Percentiles rank a stretch among this genome's conserved stretches.
Conservation (phyloP, 2,113 vertebrate genomes). For the Halichoerus grypus region DNA sequence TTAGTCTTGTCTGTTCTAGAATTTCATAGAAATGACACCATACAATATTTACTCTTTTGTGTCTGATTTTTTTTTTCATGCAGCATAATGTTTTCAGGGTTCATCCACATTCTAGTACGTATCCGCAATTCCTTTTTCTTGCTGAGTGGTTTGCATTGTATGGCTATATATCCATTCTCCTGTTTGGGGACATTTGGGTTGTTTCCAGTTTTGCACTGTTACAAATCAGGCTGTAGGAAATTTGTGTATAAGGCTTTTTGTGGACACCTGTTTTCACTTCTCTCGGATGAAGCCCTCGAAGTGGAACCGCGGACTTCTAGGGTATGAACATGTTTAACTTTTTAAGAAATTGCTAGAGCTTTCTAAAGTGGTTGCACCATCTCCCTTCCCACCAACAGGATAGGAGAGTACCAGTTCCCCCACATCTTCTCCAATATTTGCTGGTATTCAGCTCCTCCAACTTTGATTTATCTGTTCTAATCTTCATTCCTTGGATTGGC, state of each 20-base stretch:
- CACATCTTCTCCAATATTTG: background rate
- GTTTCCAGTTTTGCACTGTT: background rate
- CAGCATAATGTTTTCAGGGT: background rate
- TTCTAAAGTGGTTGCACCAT: background rate
- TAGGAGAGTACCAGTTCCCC: background rate
- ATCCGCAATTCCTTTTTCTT: background rate
- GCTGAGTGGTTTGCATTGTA: background rate
- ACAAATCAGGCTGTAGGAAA: background rate
- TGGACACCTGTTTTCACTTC: background rate
- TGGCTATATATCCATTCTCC: background rate
- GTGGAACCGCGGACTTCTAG: background rate
- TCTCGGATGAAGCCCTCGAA: background rate
- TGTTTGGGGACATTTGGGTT: background rate
- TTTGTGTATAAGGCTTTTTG: background rate
- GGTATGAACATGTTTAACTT: background rate
- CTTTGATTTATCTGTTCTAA: background rate
- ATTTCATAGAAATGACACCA: background rate
- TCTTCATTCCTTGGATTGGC: background rate
- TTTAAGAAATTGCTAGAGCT: background rate
- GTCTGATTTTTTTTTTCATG: background rate
- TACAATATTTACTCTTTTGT: background rate
- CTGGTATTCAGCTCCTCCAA: background rate
- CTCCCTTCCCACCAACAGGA: background rate
- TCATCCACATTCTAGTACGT: background rate
- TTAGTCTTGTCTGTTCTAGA: background rate